phyloP scores from a whole-genome alignment of 2,113 vertebrate species.

The Lethenteron reissneri region DNA sequence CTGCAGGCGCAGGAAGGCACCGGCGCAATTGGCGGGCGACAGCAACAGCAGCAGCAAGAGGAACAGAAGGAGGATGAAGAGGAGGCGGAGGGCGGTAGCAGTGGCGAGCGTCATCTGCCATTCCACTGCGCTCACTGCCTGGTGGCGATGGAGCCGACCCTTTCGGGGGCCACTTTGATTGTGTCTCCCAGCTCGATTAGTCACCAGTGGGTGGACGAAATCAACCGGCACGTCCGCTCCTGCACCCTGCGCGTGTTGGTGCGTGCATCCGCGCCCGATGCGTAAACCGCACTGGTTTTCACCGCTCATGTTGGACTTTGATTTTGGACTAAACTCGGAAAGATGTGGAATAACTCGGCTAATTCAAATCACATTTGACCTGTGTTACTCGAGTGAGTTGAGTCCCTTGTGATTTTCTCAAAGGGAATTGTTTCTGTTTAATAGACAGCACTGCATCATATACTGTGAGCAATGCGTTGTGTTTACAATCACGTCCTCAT shows the following conservation, averaged over 20 bases:
- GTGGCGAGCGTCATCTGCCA: slow-evolving; percentile 17
- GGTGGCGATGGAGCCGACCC: slow-evolving; percentile 76
- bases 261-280: slow-evolving; percentile 14
- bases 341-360: too few species aligned
- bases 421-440: too few species aligned
- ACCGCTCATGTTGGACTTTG: background rate
- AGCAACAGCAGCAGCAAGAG: too few species aligned
- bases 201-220: slow-evolving; percentile 96
- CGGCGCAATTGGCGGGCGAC: too few species aligned
- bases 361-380: too few species aligned
- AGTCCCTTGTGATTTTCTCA: too few species aligned
- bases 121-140: slow-evolving; percentile 96
- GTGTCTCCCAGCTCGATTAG: slow-evolving; percentile 96
- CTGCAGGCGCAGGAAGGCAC: background rate
- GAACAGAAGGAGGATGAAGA: slow-evolving; percentile 44
- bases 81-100: slow-evolving; percentile 22
- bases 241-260: slow-evolving; percentile 75
- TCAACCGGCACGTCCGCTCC: slow-evolving; percentile 66
- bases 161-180: slow-evolving; percentile 74
- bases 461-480: too few species aligned
- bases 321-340: background rate
- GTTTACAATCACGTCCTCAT: too few species aligned
- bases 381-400: too few species aligned
- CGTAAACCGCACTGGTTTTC: slow-evolving; percentile 1
- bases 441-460: too few species aligned